Evolutionary conservation across 2,888 invertebrate species (phyloP).

Genomic region (Thyatira batis): DNA sequence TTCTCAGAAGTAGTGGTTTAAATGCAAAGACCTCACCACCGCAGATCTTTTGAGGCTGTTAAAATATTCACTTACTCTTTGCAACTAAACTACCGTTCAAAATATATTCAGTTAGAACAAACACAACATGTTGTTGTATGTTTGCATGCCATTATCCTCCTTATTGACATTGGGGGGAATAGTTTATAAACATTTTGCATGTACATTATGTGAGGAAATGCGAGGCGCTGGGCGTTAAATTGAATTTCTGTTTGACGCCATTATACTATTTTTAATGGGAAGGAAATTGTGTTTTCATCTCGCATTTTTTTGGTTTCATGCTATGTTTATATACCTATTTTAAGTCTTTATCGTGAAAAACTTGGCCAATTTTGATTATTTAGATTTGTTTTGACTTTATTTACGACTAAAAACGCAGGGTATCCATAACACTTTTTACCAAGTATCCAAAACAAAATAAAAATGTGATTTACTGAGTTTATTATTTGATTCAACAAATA

Average conservation of each 20-base stretch:
- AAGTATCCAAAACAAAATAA: too few species aligned
- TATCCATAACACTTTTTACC: too few species aligned
- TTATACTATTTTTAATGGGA: background rate
- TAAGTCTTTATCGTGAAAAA: too few species aligned
- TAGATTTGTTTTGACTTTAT: too few species aligned
- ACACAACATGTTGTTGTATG: constrained; percentile 29
- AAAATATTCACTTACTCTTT: background rate
- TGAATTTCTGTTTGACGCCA: background rate
- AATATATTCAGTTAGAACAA: constrained; percentile 30
- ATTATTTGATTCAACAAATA: too few species aligned
- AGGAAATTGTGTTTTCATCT: too few species aligned
- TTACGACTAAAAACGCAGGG: too few species aligned
- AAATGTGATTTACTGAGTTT: too few species aligned
- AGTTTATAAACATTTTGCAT: constrained; percentile 29
- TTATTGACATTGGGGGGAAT: constrained; percentile 36
- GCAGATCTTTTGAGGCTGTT: background rate
- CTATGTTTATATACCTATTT: background rate
- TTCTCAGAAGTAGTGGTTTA: too few species aligned
- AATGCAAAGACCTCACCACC: too few species aligned
- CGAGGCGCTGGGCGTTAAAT: constrained; percentile 6
- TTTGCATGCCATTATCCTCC: constrained; percentile 37
- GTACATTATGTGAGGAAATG: constrained; percentile 8
- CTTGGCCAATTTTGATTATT: too few species aligned
- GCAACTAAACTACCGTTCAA: background rate
- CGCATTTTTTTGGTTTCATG: background rate